Percentiles rank a stretch among this genome's conserved stretches.
These are phyloP conservation scores for Lerema accius DNA, from an alignment of 1,140 invertebrate species.

Conservation along the genomic window DNA sequence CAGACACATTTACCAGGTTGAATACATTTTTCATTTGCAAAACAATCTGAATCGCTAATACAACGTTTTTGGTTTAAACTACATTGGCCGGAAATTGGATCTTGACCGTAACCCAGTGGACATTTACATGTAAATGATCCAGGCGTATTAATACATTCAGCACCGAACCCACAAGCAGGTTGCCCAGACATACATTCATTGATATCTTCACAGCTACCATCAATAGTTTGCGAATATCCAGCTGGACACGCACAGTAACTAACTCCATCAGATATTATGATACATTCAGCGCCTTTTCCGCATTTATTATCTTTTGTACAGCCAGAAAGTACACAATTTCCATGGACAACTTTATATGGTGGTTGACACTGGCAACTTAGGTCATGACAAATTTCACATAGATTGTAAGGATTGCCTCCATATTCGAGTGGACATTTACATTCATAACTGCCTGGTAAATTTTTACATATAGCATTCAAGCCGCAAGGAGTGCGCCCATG, in stretches of 20 bases:
- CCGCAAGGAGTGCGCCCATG: constrained; percentile 91
- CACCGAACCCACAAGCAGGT: constrained; percentile 92
- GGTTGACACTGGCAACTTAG: constrained; percentile 93
- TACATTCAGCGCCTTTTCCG: constrained; percentile 92
- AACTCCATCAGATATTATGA: constrained; percentile 93
- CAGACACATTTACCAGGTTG: constrained; percentile 95
- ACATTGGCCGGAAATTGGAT: constrained; percentile 88
- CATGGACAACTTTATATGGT: constrained; percentile 92
- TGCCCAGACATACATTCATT: constrained; percentile 91
- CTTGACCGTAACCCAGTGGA: constrained; percentile 87
- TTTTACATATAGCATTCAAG: constrained; percentile 94
- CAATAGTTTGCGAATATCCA: constrained; percentile 88
- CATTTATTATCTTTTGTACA: constrained; percentile 91
- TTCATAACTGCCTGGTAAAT: constrained; percentile 96
- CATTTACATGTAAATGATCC: constrained; percentile 92
- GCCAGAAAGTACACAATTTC: constrained; percentile 92
- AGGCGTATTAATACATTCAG: constrained; percentile 91
- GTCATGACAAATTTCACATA: constrained; percentile 93
- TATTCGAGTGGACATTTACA: constrained; percentile 94
- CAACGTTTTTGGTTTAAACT: constrained; percentile 91
- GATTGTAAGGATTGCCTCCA: constrained; percentile 93
- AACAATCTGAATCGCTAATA: constrained; percentile 91
- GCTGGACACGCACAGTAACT: constrained; percentile 95
- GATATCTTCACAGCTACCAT: constrained; percentile 92
- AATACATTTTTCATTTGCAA: constrained; percentile 93